Evolutionary conservation across 2,888 invertebrate genomes (phyloP).

Genomic region (Lapara coniferarum): DNA sequence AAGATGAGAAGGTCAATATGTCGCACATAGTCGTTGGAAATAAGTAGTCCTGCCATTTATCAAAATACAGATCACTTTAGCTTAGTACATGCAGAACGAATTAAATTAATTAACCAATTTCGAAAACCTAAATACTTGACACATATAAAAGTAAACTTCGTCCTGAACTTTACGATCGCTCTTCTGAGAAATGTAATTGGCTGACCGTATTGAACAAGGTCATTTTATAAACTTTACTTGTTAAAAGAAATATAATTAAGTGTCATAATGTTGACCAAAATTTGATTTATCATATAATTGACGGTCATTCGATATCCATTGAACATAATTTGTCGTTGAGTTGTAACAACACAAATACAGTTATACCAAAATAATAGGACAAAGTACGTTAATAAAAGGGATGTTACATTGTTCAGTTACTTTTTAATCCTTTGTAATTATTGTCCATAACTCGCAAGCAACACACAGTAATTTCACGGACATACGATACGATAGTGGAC

Average conservation of each 20-base stretch:
- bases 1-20: slow-evolving; percentile 39
- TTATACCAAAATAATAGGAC: no score
- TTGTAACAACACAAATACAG: background rate
- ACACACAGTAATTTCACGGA: no score
- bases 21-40: slow-evolving; percentile 1
- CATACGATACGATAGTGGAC: no score
- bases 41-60: background rate
- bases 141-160: background rate
- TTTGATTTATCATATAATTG: slow-evolving; percentile 15
- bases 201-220: slow-evolving; percentile 6
- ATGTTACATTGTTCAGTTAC: no score
- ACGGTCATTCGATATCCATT: background rate
- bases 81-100: background rate
- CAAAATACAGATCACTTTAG: background rate
- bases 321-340: background rate
- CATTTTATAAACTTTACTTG: slow-evolving; percentile 16
- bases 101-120: slow-evolving; percentile 18
- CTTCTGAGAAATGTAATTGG: slow-evolving; percentile 18
- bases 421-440: no score
- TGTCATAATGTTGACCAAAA: slow-evolving; percentile 22
- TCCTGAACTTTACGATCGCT: slow-evolving; percentile 5
- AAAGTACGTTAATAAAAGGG: no score
- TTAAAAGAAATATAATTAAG: slow-evolving; percentile 24
- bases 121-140: slow-evolving; percentile 22
- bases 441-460: no score